Conservation (phyloP, 2,888 invertebrate species). For the Adineta ricciae region DNA sequence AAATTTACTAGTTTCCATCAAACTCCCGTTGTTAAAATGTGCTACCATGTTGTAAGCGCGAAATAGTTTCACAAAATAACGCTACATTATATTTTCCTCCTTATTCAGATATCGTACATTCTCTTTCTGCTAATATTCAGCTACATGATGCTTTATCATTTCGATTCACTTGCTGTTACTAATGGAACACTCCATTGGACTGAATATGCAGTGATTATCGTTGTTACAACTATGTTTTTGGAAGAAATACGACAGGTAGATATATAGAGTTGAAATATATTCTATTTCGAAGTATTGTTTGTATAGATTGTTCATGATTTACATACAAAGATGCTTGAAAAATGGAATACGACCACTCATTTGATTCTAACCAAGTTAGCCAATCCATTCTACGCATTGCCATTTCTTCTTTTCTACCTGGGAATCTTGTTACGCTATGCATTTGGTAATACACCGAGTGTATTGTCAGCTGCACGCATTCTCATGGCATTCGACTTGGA, state of each 20-base stretch:
- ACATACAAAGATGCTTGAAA: not conserved
- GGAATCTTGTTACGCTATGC: not conserved
- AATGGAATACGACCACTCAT: not conserved
- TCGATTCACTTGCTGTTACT: not conserved
- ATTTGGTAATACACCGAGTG: not conserved
- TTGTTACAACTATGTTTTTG: not conserved
- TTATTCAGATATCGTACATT: not conserved
- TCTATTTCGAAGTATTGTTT: too few species aligned
- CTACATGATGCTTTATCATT: not conserved
- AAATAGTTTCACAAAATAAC: not conserved
- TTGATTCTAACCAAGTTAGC: not conserved
- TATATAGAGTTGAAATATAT: too few species aligned
- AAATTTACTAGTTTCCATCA: not conserved
- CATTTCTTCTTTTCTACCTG: not conserved
- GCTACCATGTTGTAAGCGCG: not conserved
- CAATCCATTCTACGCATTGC: not conserved
- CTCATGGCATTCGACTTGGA: not conserved
- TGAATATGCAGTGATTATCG: not conserved
- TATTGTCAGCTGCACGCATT: not conserved
- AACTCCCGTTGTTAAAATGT: not conserved
- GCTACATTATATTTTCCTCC: not conserved
- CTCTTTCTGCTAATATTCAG: not conserved
- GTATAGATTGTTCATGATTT: not conserved
- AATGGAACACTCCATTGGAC: not conserved
- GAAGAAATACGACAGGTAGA: not conserved